Base-by-base conservation (phyloP, 2,113 vertebrate genomes). In the Alethe diademata region DNA sequence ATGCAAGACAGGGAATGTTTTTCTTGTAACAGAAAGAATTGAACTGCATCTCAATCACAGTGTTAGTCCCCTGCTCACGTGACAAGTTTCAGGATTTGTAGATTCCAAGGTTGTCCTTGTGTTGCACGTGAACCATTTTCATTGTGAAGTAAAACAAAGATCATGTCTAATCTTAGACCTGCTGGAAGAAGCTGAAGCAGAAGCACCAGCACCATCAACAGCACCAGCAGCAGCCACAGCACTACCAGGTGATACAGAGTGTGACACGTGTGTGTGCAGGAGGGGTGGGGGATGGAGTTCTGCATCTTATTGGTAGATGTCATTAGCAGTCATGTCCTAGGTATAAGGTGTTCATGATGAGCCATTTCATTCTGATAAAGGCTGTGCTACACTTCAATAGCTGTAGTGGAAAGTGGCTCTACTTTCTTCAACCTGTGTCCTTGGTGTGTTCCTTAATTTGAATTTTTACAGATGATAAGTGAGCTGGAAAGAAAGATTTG, bases 131-230 rank as follows among this genome's bases (percentile, higher is more conserved):
- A 54, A 42, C 19, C 3, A 0, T 92, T 87, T 88, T 47, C 24
- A 33, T 45, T 89, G 78, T 78, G 61, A 92, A 93, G 31, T 88
- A 78, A 43, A 96, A 57, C 35, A 50, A 11, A 79, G 43, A 19
- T 75, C 12, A 0, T 93, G 42, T 97, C 78, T 94, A 4, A 83
- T 97, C 88, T 45, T 96, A 98, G 98, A 98, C 79, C 72, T 97
- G 73, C 54, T 97, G 22, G 98, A 97, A 67, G 96, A 98, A 91
- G 78, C 18, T 36, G 97, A 98, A 93, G 93, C 96, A 14, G 97
- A 95, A 75, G 38, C 60, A 74, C 1, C 47, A 75, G 43, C 60
- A 74, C 1, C 47, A 11, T 4, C 61, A n/a, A 0, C 65, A 75
- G 38, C 60, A 20, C 5, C 95, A 74, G 24, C 80, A 74, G 35